Evolutionary conservation across 2,797 vertebrate genomes (phyloP).

Genomic region (Ctenosaura bakeri): DNA sequence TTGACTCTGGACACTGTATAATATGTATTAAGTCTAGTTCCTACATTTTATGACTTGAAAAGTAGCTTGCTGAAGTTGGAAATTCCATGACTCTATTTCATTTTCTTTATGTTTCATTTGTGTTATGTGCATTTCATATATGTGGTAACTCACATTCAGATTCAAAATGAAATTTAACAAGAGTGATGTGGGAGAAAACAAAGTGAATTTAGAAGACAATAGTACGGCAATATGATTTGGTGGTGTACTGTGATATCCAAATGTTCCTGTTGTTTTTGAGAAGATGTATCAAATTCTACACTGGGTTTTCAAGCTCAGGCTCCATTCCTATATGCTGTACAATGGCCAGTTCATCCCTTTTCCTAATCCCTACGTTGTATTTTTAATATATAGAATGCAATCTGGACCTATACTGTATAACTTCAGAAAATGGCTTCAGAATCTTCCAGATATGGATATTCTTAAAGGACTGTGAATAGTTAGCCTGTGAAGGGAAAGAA

Average conservation of each 20-base stretch:
- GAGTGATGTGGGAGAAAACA: background rate
- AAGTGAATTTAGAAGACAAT: background rate
- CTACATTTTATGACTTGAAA: background rate
- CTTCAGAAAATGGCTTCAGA: background rate
- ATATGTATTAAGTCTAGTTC: background rate
- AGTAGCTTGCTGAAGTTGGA: conserved; percentile 14
- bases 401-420: background rate
- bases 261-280: background rate
- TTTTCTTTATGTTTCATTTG: background rate
- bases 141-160: background rate
- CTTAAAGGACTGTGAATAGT: background rate
- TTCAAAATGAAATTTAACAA: background rate
- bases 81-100: background rate
- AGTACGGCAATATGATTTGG: background rate
- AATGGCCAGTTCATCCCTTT: background rate
- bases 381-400: background rate
- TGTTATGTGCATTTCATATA: background rate
- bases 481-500: background rate
- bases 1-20: background rate
- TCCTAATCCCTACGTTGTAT: background rate
- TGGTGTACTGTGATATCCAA: background rate
- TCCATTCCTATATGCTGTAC: background rate
- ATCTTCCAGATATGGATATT: background rate
- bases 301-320: background rate
- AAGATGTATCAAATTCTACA: background rate